A percentile compares a stretch with the other conserved stretches of the same genome.
Conservation (phyloP, 2,113 vertebrate genomes). For the Mustela lutreola region DNA sequence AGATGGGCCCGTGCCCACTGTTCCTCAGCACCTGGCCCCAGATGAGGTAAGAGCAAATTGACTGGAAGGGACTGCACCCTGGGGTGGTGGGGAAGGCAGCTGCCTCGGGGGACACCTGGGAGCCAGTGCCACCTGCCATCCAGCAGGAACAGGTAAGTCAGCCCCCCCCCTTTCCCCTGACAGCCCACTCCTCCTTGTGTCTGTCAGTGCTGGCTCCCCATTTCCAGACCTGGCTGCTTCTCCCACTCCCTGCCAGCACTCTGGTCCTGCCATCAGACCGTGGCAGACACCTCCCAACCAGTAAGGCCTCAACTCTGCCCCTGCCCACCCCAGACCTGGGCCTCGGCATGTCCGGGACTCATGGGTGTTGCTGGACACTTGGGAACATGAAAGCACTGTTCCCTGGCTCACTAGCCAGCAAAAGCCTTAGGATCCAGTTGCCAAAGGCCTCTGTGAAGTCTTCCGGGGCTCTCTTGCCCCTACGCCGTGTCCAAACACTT, state of each 20-base stretch:
- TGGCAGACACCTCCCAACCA: background rate
- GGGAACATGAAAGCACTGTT: background rate
- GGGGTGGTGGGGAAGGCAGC: background rate
- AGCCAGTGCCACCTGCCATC: background rate
- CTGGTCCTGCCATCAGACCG: too few species aligned
- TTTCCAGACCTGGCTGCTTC: background rate
- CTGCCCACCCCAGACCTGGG: background rate
- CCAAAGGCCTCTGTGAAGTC: background rate
- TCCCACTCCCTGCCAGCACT: background rate
- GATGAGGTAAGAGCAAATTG: background rate
- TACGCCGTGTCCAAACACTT: background rate
- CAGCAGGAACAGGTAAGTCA: background rate
- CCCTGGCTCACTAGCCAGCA: background rate
- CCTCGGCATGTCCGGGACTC: background rate
- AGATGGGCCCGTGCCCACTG: background rate
- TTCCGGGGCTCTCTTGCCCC: background rate
- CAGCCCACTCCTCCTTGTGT: rapidly evolving
- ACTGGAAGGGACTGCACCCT: rapidly evolving
- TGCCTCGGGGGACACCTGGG: rapidly evolving
- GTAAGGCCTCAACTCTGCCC: background rate
- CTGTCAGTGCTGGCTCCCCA: too few species aligned
- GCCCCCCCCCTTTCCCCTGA: background rate
- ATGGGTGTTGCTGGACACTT: background rate
- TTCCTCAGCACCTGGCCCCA: too few species aligned
- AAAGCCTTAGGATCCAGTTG: background rate